phyloP scores from a whole-genome alignment of 2,797 vertebrate genomes.

The Urocyon cinereoargenteus region DNA sequence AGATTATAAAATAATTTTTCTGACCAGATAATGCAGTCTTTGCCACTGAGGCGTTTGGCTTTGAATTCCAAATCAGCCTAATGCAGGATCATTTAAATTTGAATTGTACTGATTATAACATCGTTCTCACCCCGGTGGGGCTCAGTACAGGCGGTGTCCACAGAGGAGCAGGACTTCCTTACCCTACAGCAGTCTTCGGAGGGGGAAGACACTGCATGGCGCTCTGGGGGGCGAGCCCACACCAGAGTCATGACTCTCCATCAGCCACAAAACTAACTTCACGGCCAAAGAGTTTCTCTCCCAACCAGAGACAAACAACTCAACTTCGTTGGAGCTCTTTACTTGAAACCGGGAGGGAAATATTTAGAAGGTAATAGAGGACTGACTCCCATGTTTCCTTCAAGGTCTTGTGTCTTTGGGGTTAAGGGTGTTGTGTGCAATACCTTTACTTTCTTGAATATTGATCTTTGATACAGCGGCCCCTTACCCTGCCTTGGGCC shows the following conservation, averaged over 20 bases:
- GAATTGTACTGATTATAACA: not conserved
- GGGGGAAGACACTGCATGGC: not conserved
- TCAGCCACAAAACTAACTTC: not conserved
- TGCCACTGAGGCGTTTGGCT: not conserved
- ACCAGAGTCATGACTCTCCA: not conserved
- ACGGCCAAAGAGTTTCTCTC: not conserved
- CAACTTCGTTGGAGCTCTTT: not conserved
- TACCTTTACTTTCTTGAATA: not conserved
- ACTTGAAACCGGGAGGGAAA: not conserved
- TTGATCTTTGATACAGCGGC: not conserved
- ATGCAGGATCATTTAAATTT: constrained; percentile 21
- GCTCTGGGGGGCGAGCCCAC: not conserved
- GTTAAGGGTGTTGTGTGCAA: not conserved
- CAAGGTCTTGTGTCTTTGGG: not conserved
- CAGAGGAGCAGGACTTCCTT: not conserved
- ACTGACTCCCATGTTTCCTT: not conserved
- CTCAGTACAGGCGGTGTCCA: not conserved
- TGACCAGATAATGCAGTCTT: constrained; percentile 17
- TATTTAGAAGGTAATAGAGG: not conserved
- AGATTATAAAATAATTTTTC: not conserved
- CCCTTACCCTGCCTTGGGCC: not conserved
- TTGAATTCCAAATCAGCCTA: constrained; percentile 35
- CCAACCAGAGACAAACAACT: not conserved
- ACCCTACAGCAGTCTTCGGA: not conserved
- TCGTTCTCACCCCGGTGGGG: not conserved